Percentiles rank a stretch among this genome's conserved stretches.
These are phyloP conservation scores for Lucifuga dentata DNA, from an alignment of 2,113 vertebrate genomes.

Conservation along the genomic window DNA sequence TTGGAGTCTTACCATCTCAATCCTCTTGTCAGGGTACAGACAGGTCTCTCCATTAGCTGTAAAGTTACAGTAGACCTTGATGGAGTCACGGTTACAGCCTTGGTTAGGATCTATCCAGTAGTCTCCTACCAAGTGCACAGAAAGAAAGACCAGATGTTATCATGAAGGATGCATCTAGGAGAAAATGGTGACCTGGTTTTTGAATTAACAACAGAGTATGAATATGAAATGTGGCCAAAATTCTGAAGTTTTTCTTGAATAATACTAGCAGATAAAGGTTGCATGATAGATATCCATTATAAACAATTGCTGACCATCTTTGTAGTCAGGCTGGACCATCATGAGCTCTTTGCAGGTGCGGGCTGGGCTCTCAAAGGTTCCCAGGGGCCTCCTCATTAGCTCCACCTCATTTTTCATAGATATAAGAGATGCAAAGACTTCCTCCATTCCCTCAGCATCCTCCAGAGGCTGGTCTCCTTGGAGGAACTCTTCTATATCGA, in stretches of 20 bases:
- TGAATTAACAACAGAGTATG: background rate
- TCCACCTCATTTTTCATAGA: conserved; percentile 91
- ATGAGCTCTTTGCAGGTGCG: conserved; percentile 91
- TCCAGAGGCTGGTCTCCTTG: conserved; percentile 72
- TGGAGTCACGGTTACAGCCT: conserved; percentile 88
- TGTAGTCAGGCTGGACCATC: conserved; percentile 85
- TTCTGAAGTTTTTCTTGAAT: background rate
- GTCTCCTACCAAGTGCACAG: conserved; percentile 82
- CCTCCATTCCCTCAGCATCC: conserved; percentile 88
- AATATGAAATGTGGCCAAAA: background rate
- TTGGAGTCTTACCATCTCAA: conserved; percentile 84
- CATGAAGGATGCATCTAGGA: conserved; percentile 16
- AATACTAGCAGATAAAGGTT: background rate
- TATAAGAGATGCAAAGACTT: conserved; percentile 88
- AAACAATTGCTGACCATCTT: conserved; percentile 83
- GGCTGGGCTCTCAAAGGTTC: conserved; percentile 88
- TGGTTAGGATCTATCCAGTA: conserved; percentile 98
- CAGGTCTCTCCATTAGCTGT: conserved; percentile 93
- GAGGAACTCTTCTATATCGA: conserved; percentile 56
- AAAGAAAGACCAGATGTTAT: conserved; percentile 5
- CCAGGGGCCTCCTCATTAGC: conserved; percentile 85
- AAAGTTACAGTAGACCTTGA: conserved; percentile 95
- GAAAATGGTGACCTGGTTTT: conserved; percentile 15
- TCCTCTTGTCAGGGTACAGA: conserved; percentile 89
- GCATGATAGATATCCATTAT: background rate